phyloP scores from a whole-genome alignment of 2,888 invertebrate species.

The Spicauda simplicius region DNA sequence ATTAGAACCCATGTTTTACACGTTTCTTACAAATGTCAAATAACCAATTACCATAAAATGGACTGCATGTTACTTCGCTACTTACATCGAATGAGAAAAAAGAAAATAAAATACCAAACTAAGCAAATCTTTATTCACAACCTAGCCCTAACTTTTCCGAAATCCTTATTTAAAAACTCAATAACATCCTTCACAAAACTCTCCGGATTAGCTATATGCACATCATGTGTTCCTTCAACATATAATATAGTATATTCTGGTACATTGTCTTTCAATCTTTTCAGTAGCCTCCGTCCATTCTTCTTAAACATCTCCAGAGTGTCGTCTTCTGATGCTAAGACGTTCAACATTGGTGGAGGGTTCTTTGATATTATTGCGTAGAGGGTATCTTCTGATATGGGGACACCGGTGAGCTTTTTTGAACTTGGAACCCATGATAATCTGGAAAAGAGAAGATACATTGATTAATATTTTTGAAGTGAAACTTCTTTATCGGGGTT shows the following conservation, averaged over 20 bases:
- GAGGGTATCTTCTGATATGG: constrained; percentile 54
- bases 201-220: constrained; percentile 83
- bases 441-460: constrained; percentile 48
- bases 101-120: background rate
- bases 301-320: constrained; percentile 40
- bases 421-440: constrained; percentile 63
- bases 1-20: no score
- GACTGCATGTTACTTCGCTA: no score
- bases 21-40: no score
- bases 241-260: constrained; percentile 47
- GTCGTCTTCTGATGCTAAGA: constrained; percentile 52
- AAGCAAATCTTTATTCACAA: constrained; percentile 6
- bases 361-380: constrained; percentile 49
- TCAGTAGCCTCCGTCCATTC: constrained; percentile 49
- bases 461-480: background rate
- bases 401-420: constrained; percentile 50
- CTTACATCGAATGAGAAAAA: no score
- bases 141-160: constrained; percentile 35
- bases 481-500: no score
- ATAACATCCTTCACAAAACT: constrained; percentile 63
- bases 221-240: constrained; percentile 84
- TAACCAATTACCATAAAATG: no score
- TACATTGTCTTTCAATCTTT: constrained; percentile 50
- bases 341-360: constrained; percentile 55
- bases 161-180: constrained; percentile 57